phyloP scores from a whole-genome alignment of 2,113 vertebrate species.

The Burhinus oedicnemus region DNA sequence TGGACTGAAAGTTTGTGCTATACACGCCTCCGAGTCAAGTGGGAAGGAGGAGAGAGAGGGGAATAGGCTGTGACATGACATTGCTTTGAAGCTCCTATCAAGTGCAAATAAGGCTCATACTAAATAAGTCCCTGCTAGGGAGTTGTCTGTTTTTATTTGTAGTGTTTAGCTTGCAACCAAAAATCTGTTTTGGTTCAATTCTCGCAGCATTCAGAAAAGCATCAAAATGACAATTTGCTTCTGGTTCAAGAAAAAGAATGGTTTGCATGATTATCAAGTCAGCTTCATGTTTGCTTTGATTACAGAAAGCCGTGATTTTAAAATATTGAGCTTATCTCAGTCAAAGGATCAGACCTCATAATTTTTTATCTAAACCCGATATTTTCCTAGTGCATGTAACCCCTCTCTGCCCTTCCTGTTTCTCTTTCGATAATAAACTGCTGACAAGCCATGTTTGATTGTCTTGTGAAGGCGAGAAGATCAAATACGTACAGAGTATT shows the following conservation, averaged over 20 bases:
- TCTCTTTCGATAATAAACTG: background rate
- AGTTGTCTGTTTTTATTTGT: slow-evolving; percentile 27
- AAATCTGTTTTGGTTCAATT: slow-evolving; percentile 25
- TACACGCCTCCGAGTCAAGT: fast-evolving
- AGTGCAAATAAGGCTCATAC: slow-evolving; percentile 2
- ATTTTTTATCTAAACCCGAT: background rate
- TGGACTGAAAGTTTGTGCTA: background rate
- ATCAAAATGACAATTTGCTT: slow-evolving; percentile 24
- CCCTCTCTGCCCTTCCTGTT: background rate
- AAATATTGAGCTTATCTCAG: background rate
- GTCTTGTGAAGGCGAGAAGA: background rate
- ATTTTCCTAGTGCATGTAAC: background rate
- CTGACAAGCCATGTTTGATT: slow-evolving; percentile 16
- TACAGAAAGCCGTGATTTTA: background rate
- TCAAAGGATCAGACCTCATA: background rate
- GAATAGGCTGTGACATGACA: background rate
- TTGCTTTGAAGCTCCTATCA: slow-evolving; percentile 32
- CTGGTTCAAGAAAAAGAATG: slow-evolving; percentile 17
- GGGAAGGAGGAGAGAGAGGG: background rate
- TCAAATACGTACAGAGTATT: slow-evolving; percentile 23
- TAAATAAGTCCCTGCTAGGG: background rate
- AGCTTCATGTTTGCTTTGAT: slow-evolving; percentile 2
- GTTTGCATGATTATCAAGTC: background rate
- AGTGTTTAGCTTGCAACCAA: background rate
- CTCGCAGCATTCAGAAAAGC: background rate